phyloP scores from a whole-genome alignment of 2,113 vertebrate species.

The Cyphomyrus plagiostoma region DNA sequence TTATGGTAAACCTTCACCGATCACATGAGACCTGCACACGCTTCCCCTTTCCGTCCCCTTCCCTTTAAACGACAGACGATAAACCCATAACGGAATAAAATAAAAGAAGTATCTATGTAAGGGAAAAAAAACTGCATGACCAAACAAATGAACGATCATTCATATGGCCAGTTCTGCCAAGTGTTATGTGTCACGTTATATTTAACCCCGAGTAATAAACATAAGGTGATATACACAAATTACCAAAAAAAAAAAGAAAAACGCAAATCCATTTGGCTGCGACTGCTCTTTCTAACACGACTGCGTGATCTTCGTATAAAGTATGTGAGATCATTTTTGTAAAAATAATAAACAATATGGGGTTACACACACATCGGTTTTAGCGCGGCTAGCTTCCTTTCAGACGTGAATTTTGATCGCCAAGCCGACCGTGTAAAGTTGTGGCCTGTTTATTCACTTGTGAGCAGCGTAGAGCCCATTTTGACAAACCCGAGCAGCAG shows the following conservation, averaged over 20 bases:
- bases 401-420: background rate
- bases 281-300: background rate
- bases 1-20: background rate
- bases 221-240: background rate
- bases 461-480: constrained; percentile 1
- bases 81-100: background rate
- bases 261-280: background rate
- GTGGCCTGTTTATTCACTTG: constrained; percentile 15
- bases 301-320: background rate
- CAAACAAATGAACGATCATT: background rate
- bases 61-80: background rate
- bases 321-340: background rate
- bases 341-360: background rate
- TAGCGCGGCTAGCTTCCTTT: background rate
- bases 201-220: background rate
- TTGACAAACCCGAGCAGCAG: background rate
- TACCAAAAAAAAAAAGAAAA: background rate
- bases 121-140: background rate
- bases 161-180: background rate
- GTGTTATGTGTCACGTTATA: background rate
- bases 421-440: background rate
- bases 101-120: background rate
- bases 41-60: background rate
- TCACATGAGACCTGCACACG: background rate
- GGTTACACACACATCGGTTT: background rate